phyloP scores from a whole-genome alignment of 2,797 vertebrate genomes.

The Characodon lateralis region DNA sequence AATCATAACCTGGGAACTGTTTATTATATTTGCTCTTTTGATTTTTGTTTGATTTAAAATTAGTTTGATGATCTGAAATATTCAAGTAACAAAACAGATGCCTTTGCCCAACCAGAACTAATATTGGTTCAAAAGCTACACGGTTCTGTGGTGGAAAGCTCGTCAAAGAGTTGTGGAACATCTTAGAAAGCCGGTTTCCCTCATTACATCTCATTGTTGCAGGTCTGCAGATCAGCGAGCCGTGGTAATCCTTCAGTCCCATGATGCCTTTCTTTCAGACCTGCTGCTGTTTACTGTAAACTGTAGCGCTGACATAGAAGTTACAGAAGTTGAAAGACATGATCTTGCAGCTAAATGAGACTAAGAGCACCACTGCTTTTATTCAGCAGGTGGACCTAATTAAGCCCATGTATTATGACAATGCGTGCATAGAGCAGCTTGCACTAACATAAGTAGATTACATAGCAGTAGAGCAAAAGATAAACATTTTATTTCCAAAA shows the following conservation, averaged over 20 bases:
- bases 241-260: conserved; percentile 23
- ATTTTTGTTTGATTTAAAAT: no score
- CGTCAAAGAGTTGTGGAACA: not conserved
- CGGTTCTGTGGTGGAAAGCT: not conserved
- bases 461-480: no score
- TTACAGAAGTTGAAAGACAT: not conserved
- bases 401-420: not conserved
- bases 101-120: not conserved
- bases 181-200: not conserved
- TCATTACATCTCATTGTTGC: not conserved
- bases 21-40: no score
- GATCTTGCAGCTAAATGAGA: conserved; percentile 9
- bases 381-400: not conserved
- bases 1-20: no score
- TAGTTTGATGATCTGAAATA: no score
- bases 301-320: conserved; percentile 4
- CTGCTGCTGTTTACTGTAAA: conserved; percentile 56
- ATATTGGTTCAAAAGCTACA: not conserved
- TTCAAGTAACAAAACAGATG: no score
- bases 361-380: not conserved
- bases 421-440: no score
- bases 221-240: not conserved
- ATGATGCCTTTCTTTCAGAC: conserved; percentile 14
- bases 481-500: no score
- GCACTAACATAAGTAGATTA: no score